These are phyloP conservation scores for Asteroscopus sphinx DNA, from an alignment of 2,888 invertebrate species.

Conservation along the genomic window DNA sequence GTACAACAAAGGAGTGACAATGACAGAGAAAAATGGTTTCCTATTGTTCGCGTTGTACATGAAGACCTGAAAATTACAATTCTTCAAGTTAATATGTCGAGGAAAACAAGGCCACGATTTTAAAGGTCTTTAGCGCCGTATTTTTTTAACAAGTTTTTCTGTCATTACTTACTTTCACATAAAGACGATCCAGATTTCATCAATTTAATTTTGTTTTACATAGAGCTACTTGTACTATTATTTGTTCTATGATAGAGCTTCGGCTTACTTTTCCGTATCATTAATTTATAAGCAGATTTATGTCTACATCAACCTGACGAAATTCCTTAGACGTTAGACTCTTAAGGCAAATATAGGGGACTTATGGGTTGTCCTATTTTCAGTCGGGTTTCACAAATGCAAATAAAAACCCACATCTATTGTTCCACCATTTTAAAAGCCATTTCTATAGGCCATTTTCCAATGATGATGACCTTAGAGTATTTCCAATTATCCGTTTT, in stretches of 20 bases:
- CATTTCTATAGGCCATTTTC: no score
- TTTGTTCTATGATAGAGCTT: no score
- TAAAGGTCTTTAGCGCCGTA: background rate
- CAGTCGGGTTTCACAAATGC: background rate
- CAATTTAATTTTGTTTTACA: no score
- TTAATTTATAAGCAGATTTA: background rate
- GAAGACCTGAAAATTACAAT: conserved; percentile 38
- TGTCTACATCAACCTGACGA: background rate
- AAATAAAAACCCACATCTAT: no score
- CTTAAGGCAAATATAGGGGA: background rate
- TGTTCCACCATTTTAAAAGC: no score
- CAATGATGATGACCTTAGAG: background rate
- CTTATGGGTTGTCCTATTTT: background rate
- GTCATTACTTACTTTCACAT: no score
- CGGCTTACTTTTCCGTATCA: no score
- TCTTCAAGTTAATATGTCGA: conserved; percentile 19
- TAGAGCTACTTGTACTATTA: no score
- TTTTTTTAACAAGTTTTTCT: no score
- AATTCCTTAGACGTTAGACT: background rate
- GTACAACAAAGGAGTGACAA: conserved; percentile 44
- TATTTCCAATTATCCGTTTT: conserved; percentile 3
- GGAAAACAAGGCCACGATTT: background rate
- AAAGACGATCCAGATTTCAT: no score
- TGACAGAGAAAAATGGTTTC: conserved; percentile 52
- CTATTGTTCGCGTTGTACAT: conserved; percentile 40